Percentiles rank a stretch among this genome's conserved stretches.
These are phyloP conservation scores for Podotricha telesiphe DNA, from an alignment of 2,888 invertebrate species.

Conservation along the genomic window DNA sequence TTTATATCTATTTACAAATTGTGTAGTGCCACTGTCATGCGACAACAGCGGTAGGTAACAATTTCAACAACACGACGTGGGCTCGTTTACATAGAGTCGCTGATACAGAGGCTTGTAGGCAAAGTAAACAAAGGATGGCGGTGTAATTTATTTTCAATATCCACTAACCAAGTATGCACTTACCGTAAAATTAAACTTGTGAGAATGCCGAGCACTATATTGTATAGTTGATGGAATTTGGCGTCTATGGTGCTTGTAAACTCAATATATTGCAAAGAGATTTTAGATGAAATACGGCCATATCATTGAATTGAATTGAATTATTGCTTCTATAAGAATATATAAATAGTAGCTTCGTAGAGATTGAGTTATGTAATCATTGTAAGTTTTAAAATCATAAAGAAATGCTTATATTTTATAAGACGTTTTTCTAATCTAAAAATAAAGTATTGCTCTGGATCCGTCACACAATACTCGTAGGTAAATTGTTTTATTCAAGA, in stretches of 20 bases:
- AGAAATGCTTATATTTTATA: too few species aligned
- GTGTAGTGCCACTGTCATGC: neutral
- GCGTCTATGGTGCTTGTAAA: neutral
- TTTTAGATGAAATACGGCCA: slow-evolving; percentile 1
- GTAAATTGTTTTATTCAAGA: too few species aligned
- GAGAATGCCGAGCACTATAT: slow-evolving; percentile 10
- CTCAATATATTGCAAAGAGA: neutral
- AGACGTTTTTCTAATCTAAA: too few species aligned
- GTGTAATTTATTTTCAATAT: slow-evolving; percentile 41
- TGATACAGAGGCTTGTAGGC: slow-evolving; percentile 29
- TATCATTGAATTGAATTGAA: neutral
- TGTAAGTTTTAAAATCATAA: neutral
- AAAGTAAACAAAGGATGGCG: slow-evolving; percentile 39
- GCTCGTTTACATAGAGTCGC: slow-evolving; percentile 26
- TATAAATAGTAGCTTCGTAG: neutral
- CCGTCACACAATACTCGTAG: too few species aligned
- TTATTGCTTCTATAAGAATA: too few species aligned
- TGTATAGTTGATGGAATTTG: slow-evolving; percentile 8
- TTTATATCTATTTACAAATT: neutral
- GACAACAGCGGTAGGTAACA: neutral
- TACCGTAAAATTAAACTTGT: slow-evolving; percentile 31
- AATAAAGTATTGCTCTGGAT: too few species aligned
- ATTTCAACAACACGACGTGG: slow-evolving; percentile 15
- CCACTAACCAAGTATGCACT: slow-evolving; percentile 28
- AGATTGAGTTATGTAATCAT: neutral